Conservation (phyloP, 2,888 invertebrate species). For the Lampropteryx suffumata region DNA sequence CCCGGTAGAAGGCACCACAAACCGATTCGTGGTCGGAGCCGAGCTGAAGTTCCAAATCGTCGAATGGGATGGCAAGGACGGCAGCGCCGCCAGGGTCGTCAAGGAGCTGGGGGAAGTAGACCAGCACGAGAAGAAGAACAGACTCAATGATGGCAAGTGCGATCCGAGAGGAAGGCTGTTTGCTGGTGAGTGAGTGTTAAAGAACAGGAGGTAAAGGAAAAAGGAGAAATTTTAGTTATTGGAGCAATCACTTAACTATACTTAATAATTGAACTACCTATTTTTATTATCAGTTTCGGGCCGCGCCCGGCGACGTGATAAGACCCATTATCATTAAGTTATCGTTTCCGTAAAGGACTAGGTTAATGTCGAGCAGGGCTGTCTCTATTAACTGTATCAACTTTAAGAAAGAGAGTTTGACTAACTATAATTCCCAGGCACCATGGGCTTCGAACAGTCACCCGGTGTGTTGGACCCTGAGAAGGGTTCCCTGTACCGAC, state of each 20-base stretch:
- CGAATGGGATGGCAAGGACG: constrained; percentile 85
- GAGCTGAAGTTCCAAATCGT: constrained; percentile 84
- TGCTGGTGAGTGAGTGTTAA: constrained; percentile 85
- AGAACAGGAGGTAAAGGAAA: too few species aligned
- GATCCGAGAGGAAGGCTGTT: constrained; percentile 89
- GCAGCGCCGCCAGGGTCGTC: constrained; percentile 67
- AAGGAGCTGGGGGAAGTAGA: constrained; percentile 82
- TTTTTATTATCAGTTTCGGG: too few species aligned
- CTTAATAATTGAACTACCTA: too few species aligned
- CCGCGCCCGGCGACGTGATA: too few species aligned
- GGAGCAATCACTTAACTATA: too few species aligned
- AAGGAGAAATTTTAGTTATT: too few species aligned
- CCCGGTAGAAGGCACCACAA: constrained; percentile 83
- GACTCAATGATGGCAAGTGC: constrained; percentile 91
- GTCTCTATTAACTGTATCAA: too few species aligned
- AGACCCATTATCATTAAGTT: too few species aligned
- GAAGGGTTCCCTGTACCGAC: constrained; percentile 74
- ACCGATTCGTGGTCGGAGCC: constrained; percentile 86
- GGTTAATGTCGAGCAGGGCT: too few species aligned
- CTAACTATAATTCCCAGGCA: constrained; percentile 59
- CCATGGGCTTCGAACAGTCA: constrained; percentile 78
- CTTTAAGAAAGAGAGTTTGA: too few species aligned
- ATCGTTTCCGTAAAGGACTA: too few species aligned
- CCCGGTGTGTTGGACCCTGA: constrained; percentile 62
- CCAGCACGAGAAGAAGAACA: constrained; percentile 78